phyloP scores from a whole-genome alignment of 2,888 invertebrate genomes.

The Sturmia bella region DNA sequence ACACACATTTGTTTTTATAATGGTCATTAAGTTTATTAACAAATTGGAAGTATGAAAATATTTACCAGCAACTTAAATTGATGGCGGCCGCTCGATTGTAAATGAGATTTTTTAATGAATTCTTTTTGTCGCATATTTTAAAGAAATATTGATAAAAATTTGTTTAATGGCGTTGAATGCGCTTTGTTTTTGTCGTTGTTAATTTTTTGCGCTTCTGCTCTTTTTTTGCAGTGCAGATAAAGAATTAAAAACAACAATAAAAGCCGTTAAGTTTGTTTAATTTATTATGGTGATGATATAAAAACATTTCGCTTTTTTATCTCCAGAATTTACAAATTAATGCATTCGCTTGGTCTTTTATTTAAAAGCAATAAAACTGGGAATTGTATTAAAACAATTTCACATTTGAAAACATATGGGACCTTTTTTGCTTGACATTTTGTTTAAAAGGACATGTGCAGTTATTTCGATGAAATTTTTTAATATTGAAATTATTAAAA shows the following conservation, averaged over 20 bases:
- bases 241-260: slow-evolving; percentile 53
- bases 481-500: slow-evolving; percentile 17
- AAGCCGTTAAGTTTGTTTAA: slow-evolving; percentile 58
- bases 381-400: slow-evolving; percentile 45
- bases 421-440: slow-evolving; percentile 6
- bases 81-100: slow-evolving; percentile 19
- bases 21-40: background rate
- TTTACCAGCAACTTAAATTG: slow-evolving; percentile 31
- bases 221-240: slow-evolving; percentile 14
- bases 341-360: slow-evolving; percentile 15
- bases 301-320: slow-evolving; percentile 50
- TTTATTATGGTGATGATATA: slow-evolving; percentile 58
- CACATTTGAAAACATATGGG: slow-evolving; percentile 43
- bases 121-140: slow-evolving; percentile 15
- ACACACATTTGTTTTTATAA: background rate
- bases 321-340: slow-evolving; percentile 44
- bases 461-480: slow-evolving; percentile 7
- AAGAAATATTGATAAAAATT: slow-evolving; percentile 45
- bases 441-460: slow-evolving; percentile 25
- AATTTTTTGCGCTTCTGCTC: background rate
- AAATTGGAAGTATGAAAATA: background rate
- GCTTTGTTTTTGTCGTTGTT: slow-evolving; percentile 32
- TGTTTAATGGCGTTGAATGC: slow-evolving; percentile 36
- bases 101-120: slow-evolving; percentile 24
- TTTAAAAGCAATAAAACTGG: slow-evolving; percentile 50